Evolutionary conservation across 2,888 invertebrate species (phyloP).

Genomic region (Clunio marinus): DNA sequence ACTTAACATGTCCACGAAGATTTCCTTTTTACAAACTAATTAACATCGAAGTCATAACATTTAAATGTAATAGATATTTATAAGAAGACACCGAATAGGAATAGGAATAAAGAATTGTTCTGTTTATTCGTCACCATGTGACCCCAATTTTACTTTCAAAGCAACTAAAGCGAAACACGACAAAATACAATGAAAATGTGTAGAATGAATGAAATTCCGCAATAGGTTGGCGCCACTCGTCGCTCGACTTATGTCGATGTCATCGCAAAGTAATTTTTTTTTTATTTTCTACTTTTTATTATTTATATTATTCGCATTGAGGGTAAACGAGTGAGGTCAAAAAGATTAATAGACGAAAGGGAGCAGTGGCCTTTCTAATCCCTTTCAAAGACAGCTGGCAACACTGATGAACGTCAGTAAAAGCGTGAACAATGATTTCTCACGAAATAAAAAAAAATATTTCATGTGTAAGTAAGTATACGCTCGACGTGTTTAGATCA

Average conservation of each 20-base stretch:
- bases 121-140: slow-evolving; percentile 13
- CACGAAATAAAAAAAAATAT: not conserved
- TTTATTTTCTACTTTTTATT: no score
- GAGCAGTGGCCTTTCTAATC: slow-evolving; percentile 20
- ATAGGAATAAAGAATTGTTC: no score
- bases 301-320: no score
- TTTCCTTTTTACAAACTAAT: no score
- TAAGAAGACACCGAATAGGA: no score
- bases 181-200: slow-evolving; percentile 8
- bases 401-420: not conserved
- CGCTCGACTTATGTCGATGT: slow-evolving; percentile 12
- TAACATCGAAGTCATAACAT: no score
- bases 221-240: slow-evolving; percentile 32
- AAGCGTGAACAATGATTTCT: not conserved
- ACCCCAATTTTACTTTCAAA: slow-evolving; percentile 31
- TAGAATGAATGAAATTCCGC: slow-evolving; percentile 25
- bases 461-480: not conserved
- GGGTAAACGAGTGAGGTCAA: not conserved
- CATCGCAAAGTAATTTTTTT: not conserved
- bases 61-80: no score
- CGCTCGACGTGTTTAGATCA: not conserved
- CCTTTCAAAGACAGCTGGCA: not conserved
- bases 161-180: slow-evolving; percentile 16
- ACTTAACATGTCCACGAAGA: no score
- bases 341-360: not conserved